These are phyloP conservation scores for Malacoraja senta DNA, from an alignment of 2,797 vertebrate species.

Conservation along the genomic window DNA sequence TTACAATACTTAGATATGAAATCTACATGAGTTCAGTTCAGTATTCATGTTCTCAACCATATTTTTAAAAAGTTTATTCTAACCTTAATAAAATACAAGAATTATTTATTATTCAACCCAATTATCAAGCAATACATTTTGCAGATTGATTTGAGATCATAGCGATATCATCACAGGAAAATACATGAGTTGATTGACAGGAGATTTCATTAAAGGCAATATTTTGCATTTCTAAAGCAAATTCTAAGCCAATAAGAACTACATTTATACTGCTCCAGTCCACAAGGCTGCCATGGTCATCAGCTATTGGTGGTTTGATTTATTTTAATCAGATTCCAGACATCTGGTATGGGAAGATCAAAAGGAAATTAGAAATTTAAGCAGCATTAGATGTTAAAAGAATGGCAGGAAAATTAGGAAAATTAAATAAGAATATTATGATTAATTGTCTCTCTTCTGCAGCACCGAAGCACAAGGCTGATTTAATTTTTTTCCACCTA, in stretches of 20 bases:
- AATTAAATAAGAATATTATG: neutral
- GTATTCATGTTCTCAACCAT: neutral
- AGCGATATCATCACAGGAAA: neutral
- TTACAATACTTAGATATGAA: neutral
- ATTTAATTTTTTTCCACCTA: neutral
- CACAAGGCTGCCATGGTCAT: neutral
- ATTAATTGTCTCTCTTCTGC: neutral
- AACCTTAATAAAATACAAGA: neutral
- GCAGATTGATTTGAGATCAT: neutral
- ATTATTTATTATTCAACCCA: neutral
- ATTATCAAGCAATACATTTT: neutral
- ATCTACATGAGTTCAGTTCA: no score
- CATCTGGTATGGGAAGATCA: constrained; percentile 15
- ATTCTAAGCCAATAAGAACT: neutral
- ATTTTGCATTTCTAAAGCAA: constrained; percentile 15
- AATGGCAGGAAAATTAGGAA: neutral
- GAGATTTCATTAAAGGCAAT: neutral
- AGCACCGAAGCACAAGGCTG: neutral
- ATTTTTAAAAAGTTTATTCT: neutral
- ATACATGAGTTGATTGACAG: neutral
- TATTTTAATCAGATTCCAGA: neutral
- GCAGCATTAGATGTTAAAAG: neutral
- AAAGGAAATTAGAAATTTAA: neutral
- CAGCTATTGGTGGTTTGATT: neutral
- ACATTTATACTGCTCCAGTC: neutral